A percentile compares a stretch with the other conserved stretches of the same genome.
These are phyloP conservation scores for Magallana ariakensis DNA, from an alignment of 1,140 invertebrate species.

Conservation along the genomic window DNA sequence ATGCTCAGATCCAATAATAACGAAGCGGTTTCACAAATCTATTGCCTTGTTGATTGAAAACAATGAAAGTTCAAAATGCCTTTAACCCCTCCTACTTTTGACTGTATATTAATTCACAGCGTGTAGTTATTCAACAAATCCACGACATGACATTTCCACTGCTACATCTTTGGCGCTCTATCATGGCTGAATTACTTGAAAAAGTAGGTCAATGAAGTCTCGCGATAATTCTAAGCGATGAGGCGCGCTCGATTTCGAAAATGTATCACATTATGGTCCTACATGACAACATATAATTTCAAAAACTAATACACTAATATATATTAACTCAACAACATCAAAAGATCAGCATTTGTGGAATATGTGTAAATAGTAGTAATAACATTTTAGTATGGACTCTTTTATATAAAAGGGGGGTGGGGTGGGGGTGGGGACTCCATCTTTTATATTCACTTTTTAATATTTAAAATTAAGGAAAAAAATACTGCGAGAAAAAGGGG, in stretches of 20 bases:
- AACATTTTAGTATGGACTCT: too few species aligned
- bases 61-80: neutral
- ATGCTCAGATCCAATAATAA: neutral
- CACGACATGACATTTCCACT: conserved; percentile 12
- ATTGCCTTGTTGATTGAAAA: neutral
- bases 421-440: too few species aligned
- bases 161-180: conserved; percentile 36
- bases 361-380: too few species aligned
- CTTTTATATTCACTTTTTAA: too few species aligned
- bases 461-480: too few species aligned
- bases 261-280: too few species aligned
- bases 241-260: conserved; percentile 12
- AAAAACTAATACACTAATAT: too few species aligned
- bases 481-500: too few species aligned
- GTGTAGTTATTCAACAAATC: neutral
- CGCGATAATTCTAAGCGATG: neutral
- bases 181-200: conserved; percentile 11
- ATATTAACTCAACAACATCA: too few species aligned
- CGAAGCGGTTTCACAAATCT: neutral
- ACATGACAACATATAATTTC: too few species aligned
- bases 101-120: neutral
- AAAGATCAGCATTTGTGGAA: too few species aligned
- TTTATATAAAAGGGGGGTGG: too few species aligned
- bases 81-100: neutral
- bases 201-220: conserved; percentile 21